Conservation (phyloP, 2,113 vertebrate species). For the human region DNA sequence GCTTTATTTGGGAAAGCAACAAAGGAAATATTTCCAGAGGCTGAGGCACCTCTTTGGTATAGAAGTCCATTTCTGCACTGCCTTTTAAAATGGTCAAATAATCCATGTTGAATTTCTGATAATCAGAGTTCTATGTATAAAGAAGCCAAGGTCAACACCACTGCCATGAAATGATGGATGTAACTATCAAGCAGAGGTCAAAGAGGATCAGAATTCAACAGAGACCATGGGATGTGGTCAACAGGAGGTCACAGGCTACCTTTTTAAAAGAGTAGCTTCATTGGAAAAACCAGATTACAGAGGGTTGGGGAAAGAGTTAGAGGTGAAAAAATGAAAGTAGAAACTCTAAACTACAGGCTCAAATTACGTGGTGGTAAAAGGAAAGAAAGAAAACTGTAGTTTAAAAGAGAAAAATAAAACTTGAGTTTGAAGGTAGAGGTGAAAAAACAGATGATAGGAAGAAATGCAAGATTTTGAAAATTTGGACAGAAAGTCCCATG, state of each 20-base stretch:
- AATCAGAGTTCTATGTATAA: not conserved
- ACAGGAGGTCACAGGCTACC: not conserved
- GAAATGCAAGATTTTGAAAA: not conserved
- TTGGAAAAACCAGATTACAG: not conserved
- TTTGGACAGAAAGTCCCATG: not conserved
- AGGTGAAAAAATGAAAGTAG: not conserved
- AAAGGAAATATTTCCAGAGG: not conserved
- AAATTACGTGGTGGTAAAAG: not conserved
- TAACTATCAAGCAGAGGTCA: not conserved
- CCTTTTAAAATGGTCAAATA: constrained; percentile 14
- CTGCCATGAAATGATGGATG: constrained; percentile 35
- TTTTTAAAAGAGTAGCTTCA: constrained; percentile 48
- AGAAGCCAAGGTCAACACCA: constrained; percentile 30
- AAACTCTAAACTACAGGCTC: not conserved
- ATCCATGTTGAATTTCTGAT: constrained; percentile 27
- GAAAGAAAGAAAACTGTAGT: not conserved
- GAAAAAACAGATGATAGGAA: not conserved
- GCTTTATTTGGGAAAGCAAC: constrained; percentile 5
- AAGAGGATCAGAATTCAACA: constrained; percentile 4
- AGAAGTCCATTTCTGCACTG: not conserved
- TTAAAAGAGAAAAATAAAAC: not conserved
- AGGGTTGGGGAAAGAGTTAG: not conserved
- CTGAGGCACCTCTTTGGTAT: not conserved
- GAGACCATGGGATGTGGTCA: not conserved
- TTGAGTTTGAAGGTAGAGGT: not conserved